Evolutionary conservation across 2,888 invertebrate species (phyloP), one percentile per base, ranked within the genome.

Genomic region (Chesias legatella): DNA sequence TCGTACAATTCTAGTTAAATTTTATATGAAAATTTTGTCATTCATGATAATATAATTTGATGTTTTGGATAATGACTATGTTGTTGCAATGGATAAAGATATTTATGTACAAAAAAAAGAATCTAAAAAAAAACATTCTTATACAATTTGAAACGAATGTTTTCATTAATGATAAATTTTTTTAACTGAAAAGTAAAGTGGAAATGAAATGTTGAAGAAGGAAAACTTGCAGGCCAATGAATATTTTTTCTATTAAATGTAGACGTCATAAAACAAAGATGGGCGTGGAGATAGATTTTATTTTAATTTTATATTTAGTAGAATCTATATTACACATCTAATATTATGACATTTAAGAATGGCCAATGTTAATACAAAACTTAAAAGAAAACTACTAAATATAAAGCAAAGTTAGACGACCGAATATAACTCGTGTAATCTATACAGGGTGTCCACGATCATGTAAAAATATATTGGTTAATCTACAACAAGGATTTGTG

Each of bases 301-400:
- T 60, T 58, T 63, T 61, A 64, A 61, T 69, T 63, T 67, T 62
- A 70, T 71, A 74, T 68, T 62, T 61, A 74, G 68, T 77, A 67
- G 66, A 80, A 76, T 69, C 77, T 82, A 79, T 82, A 75, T 73
- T 78, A 82, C 76, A 82, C 72, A 79, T 73, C 73, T 79, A 79
- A 51, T 51, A 80, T 80, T 78, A 80, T 80, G 80, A 81, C 79
- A 79, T 75, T 72, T 73, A 78, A 73, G 63, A 78, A 77, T 73
- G 76, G 76, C 74, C 73, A 72, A 78, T 74, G 65, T 68, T 64
- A 71, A 72, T 73, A 78, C 70, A 59, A 68, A 73, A 72, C 66
- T 62, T 66, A 61, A 59, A 60, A 65, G 67, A 74, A 74, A 69
- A 56, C 74, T 73, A 79, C 67, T 50, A 67, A 70, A 73, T 63